Evolutionary conservation across 2,113 vertebrate species (phyloP).

Genomic region (Marmota flaviventris): DNA sequence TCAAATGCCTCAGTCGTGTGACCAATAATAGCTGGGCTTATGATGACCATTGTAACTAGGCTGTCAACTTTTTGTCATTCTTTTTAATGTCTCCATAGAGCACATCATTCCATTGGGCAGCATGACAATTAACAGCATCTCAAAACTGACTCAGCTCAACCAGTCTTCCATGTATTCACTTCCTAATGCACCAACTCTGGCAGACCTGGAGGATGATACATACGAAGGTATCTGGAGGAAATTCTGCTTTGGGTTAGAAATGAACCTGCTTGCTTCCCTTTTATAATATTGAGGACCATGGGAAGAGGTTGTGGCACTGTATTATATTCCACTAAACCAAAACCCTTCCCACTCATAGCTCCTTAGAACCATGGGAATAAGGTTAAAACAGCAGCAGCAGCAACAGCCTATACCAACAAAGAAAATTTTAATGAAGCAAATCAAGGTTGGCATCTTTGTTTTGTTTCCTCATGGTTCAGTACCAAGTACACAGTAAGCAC

Average conservation of each 20-base stretch:
- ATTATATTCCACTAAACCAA: neutral
- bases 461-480: neutral
- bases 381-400: neutral
- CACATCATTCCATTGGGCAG: conserved; percentile 93
- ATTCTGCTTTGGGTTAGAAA: neutral
- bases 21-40: neutral
- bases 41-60: neutral
- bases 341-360: neutral
- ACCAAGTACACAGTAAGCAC: neutral
- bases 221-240: conserved; percentile 81
- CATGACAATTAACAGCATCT: conserved; percentile 94
- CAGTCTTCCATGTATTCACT: conserved; percentile 91
- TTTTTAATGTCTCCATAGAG: conserved; percentile 87
- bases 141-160: conserved; percentile 90
- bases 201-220: conserved; percentile 94
- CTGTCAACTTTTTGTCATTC: conserved; percentile 5
- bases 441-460: neutral
- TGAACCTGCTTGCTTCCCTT: neutral
- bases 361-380: neutral
- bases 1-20: neutral
- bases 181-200: conserved; percentile 94
- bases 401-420: neutral
- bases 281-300: neutral
- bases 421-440: conserved; percentile 44
- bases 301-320: neutral